A percentile compares a stretch with the other conserved stretches of the same genome.
Evolutionary conservation across 2,113 vertebrate genomes (phyloP).

Genomic region (Erpornis zantholeuca): DNA sequence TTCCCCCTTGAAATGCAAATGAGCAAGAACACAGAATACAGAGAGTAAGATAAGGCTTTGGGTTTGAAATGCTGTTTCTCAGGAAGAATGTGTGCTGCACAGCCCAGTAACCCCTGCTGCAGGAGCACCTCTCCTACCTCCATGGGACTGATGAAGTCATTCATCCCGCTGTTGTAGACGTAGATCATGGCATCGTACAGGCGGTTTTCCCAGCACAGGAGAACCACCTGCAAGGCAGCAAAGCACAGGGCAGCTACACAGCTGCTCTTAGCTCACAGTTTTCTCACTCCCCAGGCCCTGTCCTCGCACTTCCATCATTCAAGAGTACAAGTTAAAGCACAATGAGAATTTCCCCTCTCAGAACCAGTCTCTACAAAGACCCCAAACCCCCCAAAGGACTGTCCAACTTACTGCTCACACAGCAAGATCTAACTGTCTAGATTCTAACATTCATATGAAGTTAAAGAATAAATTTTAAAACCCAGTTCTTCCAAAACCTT

Average conservation of each 20-base stretch:
- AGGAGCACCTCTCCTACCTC: slow-evolving; percentile 78
- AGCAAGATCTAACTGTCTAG: neutral
- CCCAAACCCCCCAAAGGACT: neutral
- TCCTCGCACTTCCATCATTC: neutral
- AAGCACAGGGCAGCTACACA: neutral
- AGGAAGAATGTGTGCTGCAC: neutral
- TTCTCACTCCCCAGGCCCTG: neutral
- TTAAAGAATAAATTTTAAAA: neutral
- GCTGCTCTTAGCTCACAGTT: neutral
- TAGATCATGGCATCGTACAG: slow-evolving; percentile 98
- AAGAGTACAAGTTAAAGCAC: neutral
- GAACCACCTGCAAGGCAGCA: slow-evolving; percentile 82
- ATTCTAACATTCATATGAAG: neutral
- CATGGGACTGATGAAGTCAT: slow-evolving; percentile 96
- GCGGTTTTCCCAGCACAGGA: slow-evolving; percentile 92
- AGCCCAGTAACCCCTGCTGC: neutral
- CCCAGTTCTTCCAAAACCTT: neutral
- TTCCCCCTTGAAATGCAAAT: neutral
- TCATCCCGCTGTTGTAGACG: slow-evolving; percentile 96
- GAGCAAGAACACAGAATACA: neutral
- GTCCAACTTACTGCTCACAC: rapidly evolving
- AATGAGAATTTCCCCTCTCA: neutral
- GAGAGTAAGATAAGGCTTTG: neutral
- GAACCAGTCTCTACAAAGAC: neutral
- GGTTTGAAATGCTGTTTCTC: neutral